phyloP scores from a whole-genome alignment of 1,140 invertebrate species.

The Bombus superbus region DNA sequence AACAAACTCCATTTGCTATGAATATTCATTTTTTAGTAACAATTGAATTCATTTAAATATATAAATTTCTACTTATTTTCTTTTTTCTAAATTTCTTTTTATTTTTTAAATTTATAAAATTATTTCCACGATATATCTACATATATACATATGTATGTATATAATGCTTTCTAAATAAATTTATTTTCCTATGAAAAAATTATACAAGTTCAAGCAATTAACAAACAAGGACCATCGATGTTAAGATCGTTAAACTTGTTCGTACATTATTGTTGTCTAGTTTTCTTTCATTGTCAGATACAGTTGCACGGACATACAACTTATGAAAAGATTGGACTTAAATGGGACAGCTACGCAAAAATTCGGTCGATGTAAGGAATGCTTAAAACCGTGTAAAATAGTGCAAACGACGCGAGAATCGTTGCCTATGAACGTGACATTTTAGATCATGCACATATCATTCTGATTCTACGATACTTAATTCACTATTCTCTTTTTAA shows the following conservation, averaged over 20 bases:
- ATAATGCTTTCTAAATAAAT: neutral
- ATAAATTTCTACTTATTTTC: no score
- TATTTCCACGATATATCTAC: no score
- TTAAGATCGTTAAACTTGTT: neutral
- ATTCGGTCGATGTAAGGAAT: constrained; percentile 24
- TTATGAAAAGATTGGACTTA: constrained; percentile 34
- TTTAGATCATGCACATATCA: neutral
- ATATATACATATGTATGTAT: no score
- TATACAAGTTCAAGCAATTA: no score
- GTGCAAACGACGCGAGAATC: constrained; percentile 41
- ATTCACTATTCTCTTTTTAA: neutral
- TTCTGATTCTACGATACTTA: neutral
- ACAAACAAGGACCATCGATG: no score
- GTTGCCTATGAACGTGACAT: neutral
- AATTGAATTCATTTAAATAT: no score
- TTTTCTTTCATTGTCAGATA: neutral
- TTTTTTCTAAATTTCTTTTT: no score
- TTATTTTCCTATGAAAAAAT: neutral
- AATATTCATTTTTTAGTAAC: no score
- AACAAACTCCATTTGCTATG: neutral
- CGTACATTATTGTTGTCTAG: neutral
- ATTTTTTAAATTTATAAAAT: no score
- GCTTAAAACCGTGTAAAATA: neutral
- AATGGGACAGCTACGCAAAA: constrained; percentile 46
- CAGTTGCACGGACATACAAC: neutral